Evolutionary conservation across 2,113 vertebrate genomes (phyloP), one percentile per base, ranked within the genome.

Genomic region (human (Homo sapiens)): DNA sequence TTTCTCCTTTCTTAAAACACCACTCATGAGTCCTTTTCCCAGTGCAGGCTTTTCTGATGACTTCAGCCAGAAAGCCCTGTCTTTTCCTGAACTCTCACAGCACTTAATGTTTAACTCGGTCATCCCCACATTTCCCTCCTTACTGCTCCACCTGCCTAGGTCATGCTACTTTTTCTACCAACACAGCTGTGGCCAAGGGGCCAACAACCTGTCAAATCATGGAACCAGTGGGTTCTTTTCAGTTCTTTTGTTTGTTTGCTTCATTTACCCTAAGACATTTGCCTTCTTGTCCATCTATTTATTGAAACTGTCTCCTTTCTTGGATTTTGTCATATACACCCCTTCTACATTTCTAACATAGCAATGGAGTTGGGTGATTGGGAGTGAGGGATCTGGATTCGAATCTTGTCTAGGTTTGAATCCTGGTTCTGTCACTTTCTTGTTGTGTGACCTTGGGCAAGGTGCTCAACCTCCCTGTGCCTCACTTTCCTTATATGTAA

Each of bases 401-500:
- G 27, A 32, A 35, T 27, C 75, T 14, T 32, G 35, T 25, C 50
- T 92, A 55, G 45, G n/a, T 81, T 55, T 93, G 61, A 73, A 32
- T 59, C 80, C n/a, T 80, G 23, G 40, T 61, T 81, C 66, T 80
- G 25, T 7, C 25, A 10, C 64, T 89, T 93, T 16, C 3, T 38
- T 20, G 10, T 76, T 52, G 22, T 75, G 57, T 86, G 73, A 45
- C 18, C 6, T 45, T 86, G 84, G 30, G n/a, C 93, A 79, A 91
- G n/a, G n/a, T 18, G 3, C 64, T 76, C 4, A 35, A 6, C 48
- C 3, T 45, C 43, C 59, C 48, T 57, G 10, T 48, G 86, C 79
- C 79, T 94, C 45, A 75, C 22, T 70, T 89, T 93, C 43, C 32
- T 79, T 8, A 52, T 27, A 32, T 93, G 18, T 93, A 72, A 80